A percentile compares a stretch with the other conserved stretches of the same genome.
Evolutionary conservation across 2,113 vertebrate genomes (phyloP).

Genomic region (Chaetodon auriga): DNA sequence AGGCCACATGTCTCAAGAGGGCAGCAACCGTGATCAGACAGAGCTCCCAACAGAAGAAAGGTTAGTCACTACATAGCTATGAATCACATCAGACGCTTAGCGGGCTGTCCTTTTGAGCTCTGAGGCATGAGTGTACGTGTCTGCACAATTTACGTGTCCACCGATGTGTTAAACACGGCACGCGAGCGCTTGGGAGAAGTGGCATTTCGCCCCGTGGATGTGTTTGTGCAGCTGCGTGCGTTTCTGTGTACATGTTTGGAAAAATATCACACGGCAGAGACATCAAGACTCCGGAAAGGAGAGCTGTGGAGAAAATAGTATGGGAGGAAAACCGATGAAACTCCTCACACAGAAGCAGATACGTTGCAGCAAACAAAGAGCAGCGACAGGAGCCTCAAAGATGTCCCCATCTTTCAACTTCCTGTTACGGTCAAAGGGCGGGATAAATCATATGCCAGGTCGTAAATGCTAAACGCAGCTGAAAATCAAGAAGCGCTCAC

Average conservation of each 20-base stretch:
- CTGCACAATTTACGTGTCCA: slow-evolving; percentile 37
- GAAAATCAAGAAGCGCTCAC: background rate
- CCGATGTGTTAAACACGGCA: slow-evolving; percentile 23
- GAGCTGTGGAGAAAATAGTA: background rate
- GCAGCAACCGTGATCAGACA: slow-evolving; percentile 26
- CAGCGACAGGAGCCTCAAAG: background rate
- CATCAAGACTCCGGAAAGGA: background rate
- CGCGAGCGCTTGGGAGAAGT: background rate
- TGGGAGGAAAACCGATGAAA: background rate
- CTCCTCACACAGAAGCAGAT: background rate
- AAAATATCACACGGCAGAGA: slow-evolving; percentile 22
- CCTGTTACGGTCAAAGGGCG: background rate
- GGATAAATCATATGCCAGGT: too few relatives aligned
- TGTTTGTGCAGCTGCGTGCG: slow-evolving; percentile 9
- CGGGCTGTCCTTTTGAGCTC: slow-evolving; percentile 31
- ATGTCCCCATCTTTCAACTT: background rate
- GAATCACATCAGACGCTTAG: slow-evolving; percentile 56
- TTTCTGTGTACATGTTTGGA: slow-evolving; percentile 27
- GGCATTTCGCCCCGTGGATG: slow-evolving; percentile 3
- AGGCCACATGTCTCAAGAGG: slow-evolving; percentile 21
- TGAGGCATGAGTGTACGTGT: slow-evolving; percentile 41
- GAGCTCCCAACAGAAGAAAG: background rate
- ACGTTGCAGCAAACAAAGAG: background rate
- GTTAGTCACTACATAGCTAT: slow-evolving; percentile 35
- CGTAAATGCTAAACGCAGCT: background rate